A percentile compares a stretch with the other conserved stretches of the same genome.
Evolutionary conservation across 2,113 vertebrate genomes (phyloP).

Genomic region (Pomatorhinus ruficollis): DNA sequence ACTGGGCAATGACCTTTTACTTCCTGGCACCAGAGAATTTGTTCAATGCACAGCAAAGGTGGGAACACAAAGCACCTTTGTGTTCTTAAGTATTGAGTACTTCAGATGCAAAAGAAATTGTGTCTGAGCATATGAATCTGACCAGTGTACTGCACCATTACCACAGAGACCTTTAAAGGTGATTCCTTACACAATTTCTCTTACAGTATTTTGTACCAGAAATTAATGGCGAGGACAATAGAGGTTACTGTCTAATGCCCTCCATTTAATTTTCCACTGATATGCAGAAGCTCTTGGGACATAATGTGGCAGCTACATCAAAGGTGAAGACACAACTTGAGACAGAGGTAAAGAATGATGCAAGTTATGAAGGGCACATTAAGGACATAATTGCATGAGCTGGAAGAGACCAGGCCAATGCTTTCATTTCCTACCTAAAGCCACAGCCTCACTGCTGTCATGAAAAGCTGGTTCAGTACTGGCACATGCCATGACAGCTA

Average conservation of each 20-base stretch:
- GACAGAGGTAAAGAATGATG: background rate
- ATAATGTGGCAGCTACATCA: background rate
- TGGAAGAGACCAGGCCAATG: background rate
- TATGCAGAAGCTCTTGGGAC: background rate
- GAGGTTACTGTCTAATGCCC: background rate
- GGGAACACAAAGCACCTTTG: background rate
- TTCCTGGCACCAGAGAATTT: background rate
- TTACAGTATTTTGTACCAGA: background rate
- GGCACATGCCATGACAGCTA: accelerated
- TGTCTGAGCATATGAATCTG: background rate
- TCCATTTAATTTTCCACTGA: background rate
- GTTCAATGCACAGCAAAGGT: background rate
- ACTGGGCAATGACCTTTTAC: background rate
- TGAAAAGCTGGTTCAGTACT: background rate
- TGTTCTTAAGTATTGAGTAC: background rate
- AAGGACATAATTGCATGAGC: background rate
- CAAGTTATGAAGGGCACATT: background rate
- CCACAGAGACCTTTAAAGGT: background rate
- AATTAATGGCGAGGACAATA: background rate
- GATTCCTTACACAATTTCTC: background rate
- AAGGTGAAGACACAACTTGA: background rate
- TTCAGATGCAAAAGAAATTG: background rate
- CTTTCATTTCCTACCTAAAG: background rate
- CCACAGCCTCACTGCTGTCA: accelerated
- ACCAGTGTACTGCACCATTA: background rate